Base-by-base conservation (phyloP, 1,140 invertebrate species). In the Pachypeltis micranthus region DNA sequence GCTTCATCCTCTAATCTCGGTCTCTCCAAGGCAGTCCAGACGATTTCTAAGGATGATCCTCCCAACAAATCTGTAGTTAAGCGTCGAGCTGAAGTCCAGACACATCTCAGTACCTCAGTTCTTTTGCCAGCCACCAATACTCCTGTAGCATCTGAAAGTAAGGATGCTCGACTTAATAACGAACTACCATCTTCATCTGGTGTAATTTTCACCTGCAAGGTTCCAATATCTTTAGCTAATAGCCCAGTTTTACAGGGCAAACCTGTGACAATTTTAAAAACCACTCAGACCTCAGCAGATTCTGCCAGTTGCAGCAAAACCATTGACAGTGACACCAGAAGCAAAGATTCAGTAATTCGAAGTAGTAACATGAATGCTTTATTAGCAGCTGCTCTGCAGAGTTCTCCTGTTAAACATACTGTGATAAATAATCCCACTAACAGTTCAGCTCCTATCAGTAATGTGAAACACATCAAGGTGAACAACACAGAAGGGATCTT, bases 351-450 rank as follows among this genome's bases (percentile, higher is more conserved):
- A 21, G 70, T 74, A 28, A 76, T 75, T 39, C 71, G 73, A 61
- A 75, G 70, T 66, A 74, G 70, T 66, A 76, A 75, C 66, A 75
- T 76, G 73, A 75, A 71, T 67, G 74, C 74, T 23, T 69, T 76
- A 26, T 60, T 76, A 58, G 72, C 75, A 21, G 74, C 75, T 25
- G 74, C 74, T 24, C 63, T 76, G 19, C 73, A 67, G n/a, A 61
- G 26, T 59, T 58, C 62, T 62, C 57, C 55, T 54, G 21, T 65
- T 44, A 60, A 23, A 14, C 57, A 24, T 31, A 28, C 21, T 7
- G 54, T 56, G 16, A 56, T 56, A 24, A 57, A 64, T 27, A 31
- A 39, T 23, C 28, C 27, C 23, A 31, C 23, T 26, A 57, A 63
- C 16, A 19, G 27, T 29, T 34, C 57, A 34, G 44, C 19, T 26